Evolutionary conservation across 2,113 vertebrate species (phyloP).

Genomic region (Elachura formosa): DNA sequence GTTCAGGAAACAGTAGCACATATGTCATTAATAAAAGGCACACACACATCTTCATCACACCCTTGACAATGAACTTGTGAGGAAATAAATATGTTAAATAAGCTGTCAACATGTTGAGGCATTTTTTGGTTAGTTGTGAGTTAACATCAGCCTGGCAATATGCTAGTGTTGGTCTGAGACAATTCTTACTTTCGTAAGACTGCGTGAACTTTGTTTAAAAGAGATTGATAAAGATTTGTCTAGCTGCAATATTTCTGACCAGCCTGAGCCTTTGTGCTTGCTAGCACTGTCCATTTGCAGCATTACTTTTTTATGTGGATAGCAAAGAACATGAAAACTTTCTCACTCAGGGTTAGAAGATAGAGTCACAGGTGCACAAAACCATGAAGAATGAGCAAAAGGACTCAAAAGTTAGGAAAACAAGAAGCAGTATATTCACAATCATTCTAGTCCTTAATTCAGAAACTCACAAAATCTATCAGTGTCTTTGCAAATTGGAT

Average conservation of each 20-base stretch:
- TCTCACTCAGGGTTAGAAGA: background rate
- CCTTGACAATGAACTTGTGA: background rate
- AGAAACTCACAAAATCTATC: background rate
- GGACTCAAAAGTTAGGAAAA: background rate
- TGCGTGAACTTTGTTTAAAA: background rate
- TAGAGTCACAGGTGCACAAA: background rate
- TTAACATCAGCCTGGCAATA: background rate
- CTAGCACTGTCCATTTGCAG: background rate
- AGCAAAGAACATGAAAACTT: background rate
- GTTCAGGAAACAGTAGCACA: background rate
- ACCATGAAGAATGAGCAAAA: background rate
- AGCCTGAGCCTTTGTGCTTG: background rate
- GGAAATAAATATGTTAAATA: background rate
- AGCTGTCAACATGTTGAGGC: background rate
- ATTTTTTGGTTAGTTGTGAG: background rate
- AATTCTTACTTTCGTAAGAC: background rate
- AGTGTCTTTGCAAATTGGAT: background rate
- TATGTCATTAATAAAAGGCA: background rate
- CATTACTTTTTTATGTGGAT: background rate
- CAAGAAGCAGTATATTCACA: background rate
- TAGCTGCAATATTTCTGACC: background rate
- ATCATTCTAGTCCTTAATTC: background rate
- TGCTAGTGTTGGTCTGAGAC: background rate
- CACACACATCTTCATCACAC: background rate
- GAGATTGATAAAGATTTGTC: background rate